phyloP scores from a whole-genome alignment of 2,113 vertebrate genomes.

The Hyperoodon ampullatus region DNA sequence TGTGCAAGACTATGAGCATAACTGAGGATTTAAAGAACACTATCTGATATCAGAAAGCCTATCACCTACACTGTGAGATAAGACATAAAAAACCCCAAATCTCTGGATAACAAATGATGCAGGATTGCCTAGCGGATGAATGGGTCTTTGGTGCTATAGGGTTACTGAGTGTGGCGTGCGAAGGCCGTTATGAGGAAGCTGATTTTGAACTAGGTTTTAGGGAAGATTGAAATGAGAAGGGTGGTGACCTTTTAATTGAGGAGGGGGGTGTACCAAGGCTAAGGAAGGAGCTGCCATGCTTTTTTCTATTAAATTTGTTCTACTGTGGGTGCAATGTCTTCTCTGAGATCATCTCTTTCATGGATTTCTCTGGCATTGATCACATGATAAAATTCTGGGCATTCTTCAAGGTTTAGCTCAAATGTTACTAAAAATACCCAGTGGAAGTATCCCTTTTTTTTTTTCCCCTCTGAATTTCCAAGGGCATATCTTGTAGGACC shows the following conservation, averaged over 20 bases:
- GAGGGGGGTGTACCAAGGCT: neutral
- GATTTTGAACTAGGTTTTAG: neutral
- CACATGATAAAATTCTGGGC: slow-evolving; percentile 5
- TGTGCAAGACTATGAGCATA: neutral
- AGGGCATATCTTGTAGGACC: neutral
- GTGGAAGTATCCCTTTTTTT: neutral
- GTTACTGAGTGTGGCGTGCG: neutral
- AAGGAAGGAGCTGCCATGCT: neutral
- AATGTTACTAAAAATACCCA: neutral
- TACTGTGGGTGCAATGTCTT: neutral
- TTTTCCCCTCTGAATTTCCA: neutral
- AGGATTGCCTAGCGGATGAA: neutral
- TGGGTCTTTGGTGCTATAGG: neutral
- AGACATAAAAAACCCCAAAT: neutral
- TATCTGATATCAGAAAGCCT: neutral
- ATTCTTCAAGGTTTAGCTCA: slow-evolving; percentile 25
- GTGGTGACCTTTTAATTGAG: neutral
- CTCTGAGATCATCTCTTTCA: neutral
- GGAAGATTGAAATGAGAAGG: neutral
- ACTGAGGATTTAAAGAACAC: neutral
- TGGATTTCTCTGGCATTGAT: neutral
- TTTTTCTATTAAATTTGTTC: neutral
- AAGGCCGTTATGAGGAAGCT: neutral
- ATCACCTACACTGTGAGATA: neutral
- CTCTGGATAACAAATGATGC: neutral